Evolutionary conservation across 2,797 vertebrate species (phyloP), one percentile per base, ranked within the genome.

Genomic region (Diceros bicornis): DNA sequence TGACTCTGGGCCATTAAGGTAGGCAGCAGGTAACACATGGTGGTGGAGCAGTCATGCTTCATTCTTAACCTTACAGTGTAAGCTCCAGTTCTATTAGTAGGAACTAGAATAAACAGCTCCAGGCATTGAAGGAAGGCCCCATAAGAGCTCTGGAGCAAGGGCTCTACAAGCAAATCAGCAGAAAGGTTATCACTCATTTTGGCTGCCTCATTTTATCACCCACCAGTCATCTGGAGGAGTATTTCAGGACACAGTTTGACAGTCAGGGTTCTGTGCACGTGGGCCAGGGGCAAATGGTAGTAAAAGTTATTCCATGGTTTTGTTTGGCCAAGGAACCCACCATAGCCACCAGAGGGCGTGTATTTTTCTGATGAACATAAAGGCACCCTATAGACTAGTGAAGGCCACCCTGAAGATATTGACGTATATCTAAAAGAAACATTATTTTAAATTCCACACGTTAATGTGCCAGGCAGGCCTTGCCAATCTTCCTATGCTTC

Each of bases 41-140:
- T 44, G 50, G 4, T 52, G 6, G 8, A 20, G 17, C 44, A 34
- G 8, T 64, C 1, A 2, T 1, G 29, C 57, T 20, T 16, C 1
- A 11, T 4, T 55, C 8, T 84, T 44, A 37, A 0, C 16, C 59
- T 62, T 41, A 37, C 0, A 11, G 44, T 27, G 17, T 14, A 4
- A 66, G 61, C 37, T 41, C 41, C n/a, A 69, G 18, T 8, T 50
- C 62, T 20, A 0, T 20, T 32, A 9, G 55, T 21, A 5, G 11
- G 44, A 11, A 32, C 34, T 18, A 25, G 8, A 88, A 57, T 7
- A 21, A 59, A 64, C 7, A 82, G 75, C n/a, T 50, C 50, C 27
- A 20, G 34, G 13, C 16, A 10, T 1, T 44, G 44, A 44, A 85
- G n/a, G 55, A 37, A 62, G 66, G 84, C 32, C 47, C 41, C 23